A percentile compares a stretch with the other conserved stretches of the same genome.
Evolutionary conservation across 2,888 invertebrate genomes (phyloP).

Genomic region (Cistogaster globosa): DNA sequence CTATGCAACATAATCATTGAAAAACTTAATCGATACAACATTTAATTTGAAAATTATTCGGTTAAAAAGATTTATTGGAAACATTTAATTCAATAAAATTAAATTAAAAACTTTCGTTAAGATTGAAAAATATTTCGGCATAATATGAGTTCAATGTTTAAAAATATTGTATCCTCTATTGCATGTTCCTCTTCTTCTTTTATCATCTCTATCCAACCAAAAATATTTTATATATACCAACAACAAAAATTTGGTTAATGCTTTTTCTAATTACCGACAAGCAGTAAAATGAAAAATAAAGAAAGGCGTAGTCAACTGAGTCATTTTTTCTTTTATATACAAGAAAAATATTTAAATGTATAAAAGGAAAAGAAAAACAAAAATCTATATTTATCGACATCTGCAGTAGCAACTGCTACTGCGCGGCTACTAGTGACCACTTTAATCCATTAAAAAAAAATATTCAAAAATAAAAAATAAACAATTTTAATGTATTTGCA

Average conservation of each 20-base stretch:
- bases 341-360: constrained; percentile 10
- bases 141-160: too few species aligned
- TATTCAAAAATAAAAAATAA: neutral
- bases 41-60: too few species aligned
- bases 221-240: neutral
- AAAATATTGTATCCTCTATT: too few species aligned
- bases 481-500: neutral
- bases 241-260: neutral
- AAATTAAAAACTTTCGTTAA: too few species aligned
- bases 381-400: constrained; percentile 33
- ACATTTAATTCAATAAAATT: too few species aligned
- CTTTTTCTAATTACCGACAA: constrained; percentile 44
- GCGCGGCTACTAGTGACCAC: constrained; percentile 25
- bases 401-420: constrained; percentile 9
- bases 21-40: too few species aligned
- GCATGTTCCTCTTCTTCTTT: too few species aligned
- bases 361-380: constrained; percentile 3
- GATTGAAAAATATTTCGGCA: too few species aligned
- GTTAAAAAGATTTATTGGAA: too few species aligned
- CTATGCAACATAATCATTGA: too few species aligned
- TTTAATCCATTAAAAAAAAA: constrained; percentile 4
- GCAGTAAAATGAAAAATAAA: constrained; percentile 9
- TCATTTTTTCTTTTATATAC: constrained; percentile 22
- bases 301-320: constrained; percentile 54
- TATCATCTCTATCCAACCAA: neutral